phyloP scores from a whole-genome alignment of 2,888 invertebrate species.

The Brassicogethes aeneus region DNA sequence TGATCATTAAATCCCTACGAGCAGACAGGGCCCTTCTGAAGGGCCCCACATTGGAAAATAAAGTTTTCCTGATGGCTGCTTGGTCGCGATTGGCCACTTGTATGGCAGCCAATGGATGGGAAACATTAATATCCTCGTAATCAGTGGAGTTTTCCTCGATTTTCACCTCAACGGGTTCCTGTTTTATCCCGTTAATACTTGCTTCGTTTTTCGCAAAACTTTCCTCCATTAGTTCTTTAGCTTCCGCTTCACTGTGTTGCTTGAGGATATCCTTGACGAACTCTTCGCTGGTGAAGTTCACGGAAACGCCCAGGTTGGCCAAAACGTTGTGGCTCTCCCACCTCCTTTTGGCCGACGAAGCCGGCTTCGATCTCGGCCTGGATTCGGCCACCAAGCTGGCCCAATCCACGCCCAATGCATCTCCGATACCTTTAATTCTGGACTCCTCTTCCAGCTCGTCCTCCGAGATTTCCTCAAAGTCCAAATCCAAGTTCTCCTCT shows the following conservation, averaged over 20 bases:
- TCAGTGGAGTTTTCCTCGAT: conserved; percentile 23
- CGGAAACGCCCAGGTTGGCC: conserved; percentile 70
- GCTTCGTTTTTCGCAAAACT: conserved; percentile 14
- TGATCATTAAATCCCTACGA: conserved; percentile 65
- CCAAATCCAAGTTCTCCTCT: conserved; percentile 66
- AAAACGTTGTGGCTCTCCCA: conserved; percentile 77
- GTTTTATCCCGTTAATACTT: conserved; percentile 17
- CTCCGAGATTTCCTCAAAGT: conserved; percentile 86
- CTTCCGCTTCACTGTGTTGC: conserved; percentile 32
- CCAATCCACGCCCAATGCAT: conserved; percentile 95
- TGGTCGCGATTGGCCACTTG: conserved; percentile 55
- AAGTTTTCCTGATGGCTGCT: conserved; percentile 49
- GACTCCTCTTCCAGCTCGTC: conserved; percentile 81
- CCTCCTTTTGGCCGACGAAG: conserved; percentile 56
- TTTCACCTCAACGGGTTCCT: conserved; percentile 14
- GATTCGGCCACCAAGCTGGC: conserved; percentile 79
- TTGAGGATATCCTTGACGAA: conserved; percentile 43
- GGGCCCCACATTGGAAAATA: conserved; percentile 63
- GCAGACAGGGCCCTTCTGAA: conserved; percentile 72
- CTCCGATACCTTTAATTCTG: conserved; percentile 65
- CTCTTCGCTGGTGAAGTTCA: conserved; percentile 64
- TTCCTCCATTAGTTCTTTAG: conserved; percentile 23
- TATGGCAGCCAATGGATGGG: conserved; percentile 49
- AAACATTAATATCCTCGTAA: conserved; percentile 22
- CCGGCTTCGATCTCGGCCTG: conserved; percentile 45